Conservation (phyloP, 2,113 vertebrate species). For the Corapipo altera region DNA sequence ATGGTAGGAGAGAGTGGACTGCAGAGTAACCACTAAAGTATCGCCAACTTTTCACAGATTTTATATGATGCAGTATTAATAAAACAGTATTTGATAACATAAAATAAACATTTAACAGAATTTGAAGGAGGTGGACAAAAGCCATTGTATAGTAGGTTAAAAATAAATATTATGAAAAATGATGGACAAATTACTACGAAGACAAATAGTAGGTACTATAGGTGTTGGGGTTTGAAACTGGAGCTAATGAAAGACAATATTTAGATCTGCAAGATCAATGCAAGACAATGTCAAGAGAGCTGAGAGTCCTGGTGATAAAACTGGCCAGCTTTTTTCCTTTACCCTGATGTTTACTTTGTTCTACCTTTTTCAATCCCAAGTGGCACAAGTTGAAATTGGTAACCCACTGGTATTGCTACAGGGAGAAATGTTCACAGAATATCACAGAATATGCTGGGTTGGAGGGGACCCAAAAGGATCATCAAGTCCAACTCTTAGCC, state of each 20-base stretch:
- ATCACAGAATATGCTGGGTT: neutral
- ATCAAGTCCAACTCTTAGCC: neutral
- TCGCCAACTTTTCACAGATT: neutral
- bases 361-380: neutral
- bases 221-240: neutral
- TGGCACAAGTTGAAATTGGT: neutral
- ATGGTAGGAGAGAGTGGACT: neutral
- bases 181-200: neutral
- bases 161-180: neutral
- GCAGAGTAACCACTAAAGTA: neutral
- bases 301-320: neutral
- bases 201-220: neutral
- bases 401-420: neutral
- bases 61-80: neutral
- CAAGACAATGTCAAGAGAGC: neutral
- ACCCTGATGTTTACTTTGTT: constrained; percentile 13
- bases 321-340: neutral
- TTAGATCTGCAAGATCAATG: neutral
- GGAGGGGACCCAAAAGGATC: neutral
- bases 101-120: neutral
- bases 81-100: neutral
- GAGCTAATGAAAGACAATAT: neutral
- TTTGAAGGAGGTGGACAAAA: neutral
- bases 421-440: neutral
- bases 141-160: neutral